Evolutionary conservation across 2,797 vertebrate species (phyloP), one percentile per base, ranked within the genome.

Genomic region (Xyrichtys novacula): DNA sequence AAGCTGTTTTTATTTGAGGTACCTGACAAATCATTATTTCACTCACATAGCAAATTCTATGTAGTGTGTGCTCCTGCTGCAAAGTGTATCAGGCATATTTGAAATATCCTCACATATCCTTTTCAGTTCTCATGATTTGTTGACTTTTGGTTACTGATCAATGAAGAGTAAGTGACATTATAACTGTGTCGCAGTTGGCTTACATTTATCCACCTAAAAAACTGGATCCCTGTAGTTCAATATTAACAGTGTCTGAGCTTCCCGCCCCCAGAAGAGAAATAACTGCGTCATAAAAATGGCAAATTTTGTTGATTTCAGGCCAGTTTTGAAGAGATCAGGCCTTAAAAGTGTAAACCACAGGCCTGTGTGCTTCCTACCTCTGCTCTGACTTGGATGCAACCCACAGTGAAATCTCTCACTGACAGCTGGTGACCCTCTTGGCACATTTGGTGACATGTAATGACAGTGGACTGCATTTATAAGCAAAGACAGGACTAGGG

Each of bases 351-450:
- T 48, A 65, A 56, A 38, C 44, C 29, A 46, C 55, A 46, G 32
- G 31, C 46, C 26, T 8, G 31, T 50, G 46, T 32, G 55, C 47
- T 49, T 59, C 22, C 17, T 42, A 62, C 70, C 75, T 85, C 57
- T 83, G 77, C 71, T 69, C 61, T 34, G 52, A 85, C 67, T 80
- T 86, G 77, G 83, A 85, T 22, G 53, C 5, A 26, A 17, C 49
- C 34, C 73, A 59, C 49, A 8, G 40, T 17, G 20, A 68, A 78
- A 36, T 78, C 53, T 52, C 19, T 68, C 16, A 32, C 70, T 44
- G 49, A 42, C 40, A 11, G 19, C 16, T 42, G 53, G 34, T 60
- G 69, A 72, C 65, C 40, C 56, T 63, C 12, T n/a, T n/a, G n/a
- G n/a, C n/a, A n/a, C n/a, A n/a, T n/a, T n/a, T n/a, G n/a, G n/a